A percentile compares a stretch with the other conserved stretches of the same genome.
Conservation (phyloP, 92 coral and sea anemone genomes). For the Epizoanthus rinbou region DNA sequence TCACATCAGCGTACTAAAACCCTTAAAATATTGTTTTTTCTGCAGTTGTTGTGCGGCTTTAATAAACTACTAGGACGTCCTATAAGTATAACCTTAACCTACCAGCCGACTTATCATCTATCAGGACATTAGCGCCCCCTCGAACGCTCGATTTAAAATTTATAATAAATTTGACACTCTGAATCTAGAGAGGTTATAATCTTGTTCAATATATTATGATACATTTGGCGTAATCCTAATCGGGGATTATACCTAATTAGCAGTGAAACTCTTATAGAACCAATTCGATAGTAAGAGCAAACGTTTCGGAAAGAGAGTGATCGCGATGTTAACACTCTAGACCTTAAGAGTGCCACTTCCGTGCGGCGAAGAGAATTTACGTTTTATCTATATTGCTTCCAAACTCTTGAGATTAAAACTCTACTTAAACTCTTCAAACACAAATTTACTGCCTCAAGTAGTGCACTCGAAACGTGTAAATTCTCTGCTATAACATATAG, state of each 20-base stretch:
- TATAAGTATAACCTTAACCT: neutral
- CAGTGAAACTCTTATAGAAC: slow-evolving; percentile 76
- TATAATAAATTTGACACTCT: slow-evolving; percentile 39
- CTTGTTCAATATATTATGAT: slow-evolving; percentile 56
- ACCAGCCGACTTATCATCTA: neutral
- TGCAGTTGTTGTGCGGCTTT: slow-evolving; percentile 1
- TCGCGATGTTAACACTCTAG: slow-evolving; percentile 76
- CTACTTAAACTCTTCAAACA: slow-evolving; percentile 46
- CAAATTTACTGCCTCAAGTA: slow-evolving; percentile 46
- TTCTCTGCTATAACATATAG: slow-evolving; percentile 18
- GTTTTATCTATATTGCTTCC: slow-evolving; percentile 58
- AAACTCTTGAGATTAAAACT: slow-evolving; percentile 49
- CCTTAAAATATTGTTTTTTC: slow-evolving; percentile 16
- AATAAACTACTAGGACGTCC: slow-evolving; percentile 3
- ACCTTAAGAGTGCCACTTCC: slow-evolving; percentile 84
- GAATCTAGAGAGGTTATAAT: slow-evolving; percentile 40
- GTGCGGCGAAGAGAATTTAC: slow-evolving; percentile 65
- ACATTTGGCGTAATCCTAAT: slow-evolving; percentile 63
- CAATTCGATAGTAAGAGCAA: slow-evolving; percentile 77
- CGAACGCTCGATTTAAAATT: slow-evolving; percentile 15
- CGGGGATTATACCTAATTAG: slow-evolving; percentile 90
- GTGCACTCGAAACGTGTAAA: slow-evolving; percentile 42
- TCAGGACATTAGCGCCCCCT: slow-evolving; percentile 33
- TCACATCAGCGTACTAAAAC: slow-evolving; percentile 1
- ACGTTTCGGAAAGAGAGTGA: slow-evolving; percentile 69